These are phyloP conservation scores for Phocoena sinus DNA, from an alignment of 2,113 vertebrate genomes.

Conservation along the genomic window DNA sequence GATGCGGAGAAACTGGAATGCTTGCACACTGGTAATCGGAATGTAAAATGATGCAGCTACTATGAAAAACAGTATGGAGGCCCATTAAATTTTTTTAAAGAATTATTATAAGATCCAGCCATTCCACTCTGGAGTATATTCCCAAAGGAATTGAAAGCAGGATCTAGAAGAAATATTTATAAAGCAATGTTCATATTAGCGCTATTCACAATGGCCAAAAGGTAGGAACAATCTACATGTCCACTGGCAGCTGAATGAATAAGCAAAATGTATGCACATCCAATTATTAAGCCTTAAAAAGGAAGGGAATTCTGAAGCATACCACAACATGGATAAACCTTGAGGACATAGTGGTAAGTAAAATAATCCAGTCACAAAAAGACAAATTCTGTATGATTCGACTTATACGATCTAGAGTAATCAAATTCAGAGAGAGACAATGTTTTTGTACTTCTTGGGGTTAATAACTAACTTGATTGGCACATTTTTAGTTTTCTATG, in stretches of 20 bases:
- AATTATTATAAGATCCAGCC: neutral
- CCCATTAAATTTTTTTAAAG: neutral
- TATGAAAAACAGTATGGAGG: neutral
- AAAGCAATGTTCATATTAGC: too few relatives aligned
- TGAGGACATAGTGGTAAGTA: neutral
- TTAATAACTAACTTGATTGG: neutral
- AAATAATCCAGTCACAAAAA: neutral
- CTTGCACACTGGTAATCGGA: neutral
- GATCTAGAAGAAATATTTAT: neutral
- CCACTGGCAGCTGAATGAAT: neutral
- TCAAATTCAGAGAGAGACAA: neutral
- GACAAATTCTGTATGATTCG: neutral
- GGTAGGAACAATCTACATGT: neutral
- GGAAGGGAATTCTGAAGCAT: neutral
- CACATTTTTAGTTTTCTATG: neutral
- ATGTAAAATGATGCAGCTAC: neutral
- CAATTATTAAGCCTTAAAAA: neutral
- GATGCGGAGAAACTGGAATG: neutral
- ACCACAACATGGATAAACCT: neutral
- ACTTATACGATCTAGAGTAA: neutral
- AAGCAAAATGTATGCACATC: neutral
- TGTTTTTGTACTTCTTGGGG: neutral
- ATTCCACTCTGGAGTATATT: neutral
- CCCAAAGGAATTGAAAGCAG: neutral
- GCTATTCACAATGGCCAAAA: neutral